These are phyloP conservation scores for Siniperca scherzeri DNA, from an alignment of 2,797 vertebrate species.

Conservation along the genomic window DNA sequence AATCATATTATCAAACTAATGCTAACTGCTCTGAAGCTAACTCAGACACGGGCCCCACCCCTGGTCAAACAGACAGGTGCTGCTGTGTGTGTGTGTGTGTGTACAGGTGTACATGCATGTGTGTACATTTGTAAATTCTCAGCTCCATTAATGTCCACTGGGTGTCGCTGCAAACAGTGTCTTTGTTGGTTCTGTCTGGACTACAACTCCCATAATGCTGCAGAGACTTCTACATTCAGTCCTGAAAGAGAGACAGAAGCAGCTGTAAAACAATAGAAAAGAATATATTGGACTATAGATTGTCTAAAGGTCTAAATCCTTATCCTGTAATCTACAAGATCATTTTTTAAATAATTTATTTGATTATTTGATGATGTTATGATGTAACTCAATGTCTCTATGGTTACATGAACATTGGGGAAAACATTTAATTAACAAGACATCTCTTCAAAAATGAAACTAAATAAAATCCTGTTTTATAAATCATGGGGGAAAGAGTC, in stretches of 20 bases:
- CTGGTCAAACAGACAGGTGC: slow-evolving; percentile 2
- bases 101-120: background rate
- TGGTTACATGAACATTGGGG: background rate
- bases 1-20: slow-evolving; percentile 8
- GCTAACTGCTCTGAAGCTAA: slow-evolving; percentile 23
- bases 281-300: too few relatives aligned
- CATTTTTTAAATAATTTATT: background rate
- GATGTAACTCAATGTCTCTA: background rate
- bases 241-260: slow-evolving; percentile 64
- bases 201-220: slow-evolving; percentile 51
- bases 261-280: background rate
- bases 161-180: slow-evolving; percentile 4
- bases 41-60: background rate
- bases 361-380: background rate
- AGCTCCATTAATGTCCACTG: slow-evolving; percentile 19
- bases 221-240: slow-evolving; percentile 51
- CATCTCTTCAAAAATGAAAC: background rate
- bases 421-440: background rate
- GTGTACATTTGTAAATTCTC: slow-evolving; percentile 13
- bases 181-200: slow-evolving; percentile 25
- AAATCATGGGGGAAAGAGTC: background rate
- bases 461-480: background rate
- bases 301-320: background rate
- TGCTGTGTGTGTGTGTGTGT: slow-evolving; percentile 14
- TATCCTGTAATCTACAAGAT: background rate